A percentile compares a stretch with the other conserved stretches of the same genome.
Evolutionary conservation across 1,140 invertebrate genomes (phyloP).

Genomic region (Zaprionus ghesquierei): DNA sequence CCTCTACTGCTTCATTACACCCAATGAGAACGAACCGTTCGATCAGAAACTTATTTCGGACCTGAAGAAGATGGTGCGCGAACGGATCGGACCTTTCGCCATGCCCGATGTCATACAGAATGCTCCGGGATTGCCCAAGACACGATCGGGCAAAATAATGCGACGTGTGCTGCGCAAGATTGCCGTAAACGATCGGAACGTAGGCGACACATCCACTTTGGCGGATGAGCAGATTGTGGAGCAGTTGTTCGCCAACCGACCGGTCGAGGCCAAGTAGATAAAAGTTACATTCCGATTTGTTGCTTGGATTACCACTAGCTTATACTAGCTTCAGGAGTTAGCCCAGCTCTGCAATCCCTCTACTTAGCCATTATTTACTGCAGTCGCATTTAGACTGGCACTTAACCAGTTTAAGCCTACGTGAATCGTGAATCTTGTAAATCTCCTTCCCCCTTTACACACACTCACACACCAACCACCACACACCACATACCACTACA

Average conservation of each 20-base stretch:
- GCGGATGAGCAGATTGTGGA: constrained; percentile 94
- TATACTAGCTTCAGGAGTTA: constrained; percentile 25
- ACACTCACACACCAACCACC: neutral
- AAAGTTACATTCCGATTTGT: neutral
- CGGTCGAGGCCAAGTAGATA: constrained; percentile 82
- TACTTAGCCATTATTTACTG: constrained; percentile 33
- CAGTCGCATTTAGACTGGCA: constrained; percentile 37
- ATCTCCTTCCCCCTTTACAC: constrained; percentile 44
- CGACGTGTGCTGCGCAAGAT: constrained; percentile 96
- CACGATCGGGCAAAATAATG: constrained; percentile 99
- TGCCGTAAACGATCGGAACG: constrained; percentile 92
- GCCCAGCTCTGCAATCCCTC: constrained; percentile 28
- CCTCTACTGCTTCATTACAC: constrained; percentile 97
- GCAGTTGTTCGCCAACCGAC: constrained; percentile 89
- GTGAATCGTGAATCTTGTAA: constrained; percentile 59
- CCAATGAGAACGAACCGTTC: constrained; percentile 89
- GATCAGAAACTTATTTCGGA: constrained; percentile 88
- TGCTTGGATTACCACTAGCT: constrained; percentile 21
- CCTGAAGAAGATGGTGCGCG: constrained; percentile 92
- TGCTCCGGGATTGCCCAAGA: constrained; percentile 96
- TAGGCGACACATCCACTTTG: constrained; percentile 96
- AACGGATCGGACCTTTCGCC: constrained; percentile 97
- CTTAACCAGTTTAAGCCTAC: constrained; percentile 16
- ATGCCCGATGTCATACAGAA: constrained; percentile 96
- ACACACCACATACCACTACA: constrained; percentile 4